Evolutionary conservation across 2,888 invertebrate genomes (phyloP).

Genomic region (Alviniconcha strummeri): DNA sequence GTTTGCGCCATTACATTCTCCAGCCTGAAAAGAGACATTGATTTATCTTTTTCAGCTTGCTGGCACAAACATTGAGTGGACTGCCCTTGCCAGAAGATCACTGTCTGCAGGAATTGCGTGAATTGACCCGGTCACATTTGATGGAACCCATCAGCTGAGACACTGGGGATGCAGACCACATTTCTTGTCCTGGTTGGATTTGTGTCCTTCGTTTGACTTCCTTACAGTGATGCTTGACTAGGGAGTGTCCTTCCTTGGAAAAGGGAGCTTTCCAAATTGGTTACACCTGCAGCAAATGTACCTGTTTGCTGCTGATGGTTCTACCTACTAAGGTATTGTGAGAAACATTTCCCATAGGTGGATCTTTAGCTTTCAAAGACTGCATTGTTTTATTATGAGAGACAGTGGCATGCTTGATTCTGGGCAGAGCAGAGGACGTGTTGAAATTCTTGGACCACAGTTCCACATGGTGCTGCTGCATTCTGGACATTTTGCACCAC

Average conservation of each 20-base stretch:
- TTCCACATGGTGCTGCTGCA: too few species aligned
- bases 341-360: neutral
- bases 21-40: too few species aligned
- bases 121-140: conserved; percentile 66
- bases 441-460: too few species aligned
- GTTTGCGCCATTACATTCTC: too few species aligned
- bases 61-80: conserved; percentile 76
- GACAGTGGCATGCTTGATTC: too few species aligned
- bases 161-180: neutral
- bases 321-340: neutral
- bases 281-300: neutral
- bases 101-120: conserved; percentile 76
- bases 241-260: neutral
- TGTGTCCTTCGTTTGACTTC: neutral
- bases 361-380: too few species aligned
- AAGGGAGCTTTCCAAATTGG: neutral
- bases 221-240: neutral
- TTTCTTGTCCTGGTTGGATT: neutral
- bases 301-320: neutral
- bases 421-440: too few species aligned
- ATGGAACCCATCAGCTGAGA: conserved; percentile 50
- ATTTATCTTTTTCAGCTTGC: conserved; percentile 58
- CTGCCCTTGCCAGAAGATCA: conserved; percentile 80
- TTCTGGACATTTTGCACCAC: too few species aligned
- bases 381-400: too few species aligned